Evolutionary conservation across 2,113 vertebrate genomes (phyloP).

Genomic region (Catharus bicknelli): DNA sequence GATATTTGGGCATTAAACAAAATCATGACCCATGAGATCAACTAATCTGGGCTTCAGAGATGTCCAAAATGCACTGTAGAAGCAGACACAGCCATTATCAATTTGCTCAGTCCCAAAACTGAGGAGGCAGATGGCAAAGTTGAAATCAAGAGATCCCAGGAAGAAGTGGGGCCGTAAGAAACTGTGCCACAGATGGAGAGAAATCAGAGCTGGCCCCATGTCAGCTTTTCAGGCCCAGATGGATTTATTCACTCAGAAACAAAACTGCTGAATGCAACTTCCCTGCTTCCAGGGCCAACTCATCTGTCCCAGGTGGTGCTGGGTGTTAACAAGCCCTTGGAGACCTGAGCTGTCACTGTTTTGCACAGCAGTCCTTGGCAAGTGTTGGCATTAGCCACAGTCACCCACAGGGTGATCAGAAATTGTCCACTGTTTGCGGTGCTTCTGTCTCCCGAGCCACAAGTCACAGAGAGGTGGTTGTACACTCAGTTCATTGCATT

Average conservation of each 20-base stretch:
- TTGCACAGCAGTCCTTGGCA: background rate
- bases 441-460: background rate
- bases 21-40: background rate
- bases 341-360: background rate
- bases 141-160: background rate
- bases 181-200: slow-evolving; percentile 1
- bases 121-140: background rate
- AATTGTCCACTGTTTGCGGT: background rate
- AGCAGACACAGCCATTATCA: background rate
- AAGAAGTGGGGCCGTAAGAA: background rate
- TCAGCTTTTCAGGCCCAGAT: background rate
- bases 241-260: background rate
- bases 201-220: background rate
- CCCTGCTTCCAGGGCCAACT: background rate
- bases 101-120: background rate
- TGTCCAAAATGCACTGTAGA: background rate
- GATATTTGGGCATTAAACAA: background rate
- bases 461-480: background rate
- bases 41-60: background rate
- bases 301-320: rapidly evolving
- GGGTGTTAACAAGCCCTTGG: background rate
- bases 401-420: background rate
- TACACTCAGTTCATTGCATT: background rate
- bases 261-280: background rate
- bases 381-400: background rate